phyloP scores from a whole-genome alignment of 2,888 invertebrate species.

The Cosmia pyralina region DNA sequence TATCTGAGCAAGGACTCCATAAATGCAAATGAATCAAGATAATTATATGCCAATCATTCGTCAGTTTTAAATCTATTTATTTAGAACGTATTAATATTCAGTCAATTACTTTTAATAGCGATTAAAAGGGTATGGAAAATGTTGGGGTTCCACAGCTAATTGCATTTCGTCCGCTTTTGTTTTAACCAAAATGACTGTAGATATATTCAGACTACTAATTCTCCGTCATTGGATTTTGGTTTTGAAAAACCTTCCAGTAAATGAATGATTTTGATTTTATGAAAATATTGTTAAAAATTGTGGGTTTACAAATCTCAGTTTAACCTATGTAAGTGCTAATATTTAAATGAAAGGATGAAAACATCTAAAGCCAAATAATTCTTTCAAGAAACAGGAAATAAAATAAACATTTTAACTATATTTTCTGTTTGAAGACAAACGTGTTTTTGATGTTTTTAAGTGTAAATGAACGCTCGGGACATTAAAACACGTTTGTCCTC shows the following conservation, averaged over 20 bases:
- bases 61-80: conserved; percentile 5
- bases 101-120: neutral
- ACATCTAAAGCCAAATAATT: conserved; percentile 17
- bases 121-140: neutral
- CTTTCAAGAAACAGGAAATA: conserved; percentile 34
- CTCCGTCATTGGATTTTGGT: neutral
- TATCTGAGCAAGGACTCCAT: conserved; percentile 2
- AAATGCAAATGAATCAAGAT: conserved; percentile 16
- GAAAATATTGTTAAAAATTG: neutral
- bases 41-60: conserved; percentile 4
- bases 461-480: conserved; percentile 32
- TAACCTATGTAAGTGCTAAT: neutral
- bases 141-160: neutral
- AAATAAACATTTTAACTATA: conserved; percentile 23
- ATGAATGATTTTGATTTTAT: neutral
- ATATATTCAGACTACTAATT: neutral
- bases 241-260: neutral
- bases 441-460: conserved; percentile 37
- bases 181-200: neutral
- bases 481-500: conserved; percentile 44
- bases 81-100: neutral
- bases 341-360: conserved; percentile 16
- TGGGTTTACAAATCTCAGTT: neutral
- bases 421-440: conserved; percentile 30
- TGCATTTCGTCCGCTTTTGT: neutral